Conservation (phyloP, 53 echinoderm and acorn worm species). For the Patiria pectinifera region DNA sequence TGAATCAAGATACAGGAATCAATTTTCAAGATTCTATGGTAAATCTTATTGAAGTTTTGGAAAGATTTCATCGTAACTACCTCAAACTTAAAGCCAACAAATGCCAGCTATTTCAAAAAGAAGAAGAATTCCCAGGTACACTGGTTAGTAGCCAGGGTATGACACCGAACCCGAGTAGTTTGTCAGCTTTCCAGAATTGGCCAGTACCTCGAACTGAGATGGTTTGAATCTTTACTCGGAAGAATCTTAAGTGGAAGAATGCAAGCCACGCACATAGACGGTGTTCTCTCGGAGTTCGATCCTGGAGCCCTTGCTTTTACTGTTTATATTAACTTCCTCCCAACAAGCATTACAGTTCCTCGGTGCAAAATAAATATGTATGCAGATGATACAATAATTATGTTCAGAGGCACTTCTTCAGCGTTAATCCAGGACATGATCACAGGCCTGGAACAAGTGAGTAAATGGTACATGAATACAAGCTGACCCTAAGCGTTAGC, state of each 20-base stretch:
- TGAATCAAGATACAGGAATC: too few species aligned
- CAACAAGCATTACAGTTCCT: not conserved
- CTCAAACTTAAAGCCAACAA: too few species aligned
- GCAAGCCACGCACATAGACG: too few species aligned
- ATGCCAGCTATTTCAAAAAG: too few species aligned
- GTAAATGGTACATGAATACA: not conserved
- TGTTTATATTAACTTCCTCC: not conserved
- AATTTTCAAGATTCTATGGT: too few species aligned
- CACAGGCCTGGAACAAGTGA: not conserved
- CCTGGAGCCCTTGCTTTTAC: too few species aligned
- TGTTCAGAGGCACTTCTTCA: not conserved
- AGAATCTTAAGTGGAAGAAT: too few species aligned
- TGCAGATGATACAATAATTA: not conserved
- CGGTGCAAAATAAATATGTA: not conserved
- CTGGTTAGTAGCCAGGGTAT: not conserved
- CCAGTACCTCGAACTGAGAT: not conserved
- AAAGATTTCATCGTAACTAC: too few species aligned
- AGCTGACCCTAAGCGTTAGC: not conserved
- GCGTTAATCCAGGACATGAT: not conserved
- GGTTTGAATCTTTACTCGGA: too few species aligned
- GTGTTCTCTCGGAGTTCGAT: too few species aligned
- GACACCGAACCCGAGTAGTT: not conserved
- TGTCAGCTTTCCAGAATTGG: not conserved
- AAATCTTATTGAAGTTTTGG: too few species aligned
- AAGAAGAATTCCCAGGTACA: slow-evolving; percentile 5